Conservation (phyloP, 2,888 invertebrate species). For the Drosophila longiperda region DNA sequence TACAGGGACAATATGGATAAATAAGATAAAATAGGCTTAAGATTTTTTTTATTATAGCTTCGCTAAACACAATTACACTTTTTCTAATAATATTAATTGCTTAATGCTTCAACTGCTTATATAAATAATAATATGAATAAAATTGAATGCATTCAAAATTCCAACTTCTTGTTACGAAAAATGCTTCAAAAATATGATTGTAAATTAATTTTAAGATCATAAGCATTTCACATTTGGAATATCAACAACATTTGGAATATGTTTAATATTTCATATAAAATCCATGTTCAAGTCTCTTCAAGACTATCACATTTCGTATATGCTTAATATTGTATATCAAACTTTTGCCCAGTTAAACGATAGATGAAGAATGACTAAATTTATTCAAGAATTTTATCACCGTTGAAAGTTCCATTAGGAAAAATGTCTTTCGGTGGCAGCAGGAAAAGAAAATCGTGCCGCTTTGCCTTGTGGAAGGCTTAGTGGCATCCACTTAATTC, state of each 20-base stretch:
- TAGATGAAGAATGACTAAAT: not conserved
- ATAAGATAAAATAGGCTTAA: no score
- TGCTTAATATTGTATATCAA: not conserved
- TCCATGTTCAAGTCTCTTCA: not conserved
- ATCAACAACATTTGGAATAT: not conserved
- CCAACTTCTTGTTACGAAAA: not conserved
- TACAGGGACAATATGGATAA: no score
- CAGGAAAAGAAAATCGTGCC: not conserved
- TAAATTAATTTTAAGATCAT: not conserved
- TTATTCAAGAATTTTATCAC: not conserved
- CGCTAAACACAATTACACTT: not conserved
- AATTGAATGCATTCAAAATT: not conserved
- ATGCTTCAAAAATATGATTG: not conserved
- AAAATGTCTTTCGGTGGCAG: not conserved
- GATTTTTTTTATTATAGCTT: no score
- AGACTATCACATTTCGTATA: not conserved
- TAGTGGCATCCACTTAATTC: slow-evolving; percentile 60
- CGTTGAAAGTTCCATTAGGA: not conserved
- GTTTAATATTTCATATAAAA: not conserved
- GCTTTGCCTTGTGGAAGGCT: slow-evolving; percentile 13
- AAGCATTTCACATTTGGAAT: no score
- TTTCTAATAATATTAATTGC: not conserved
- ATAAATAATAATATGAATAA: not conserved
- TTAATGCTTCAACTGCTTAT: not conserved
- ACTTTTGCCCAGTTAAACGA: not conserved